Percentiles rank a stretch among this genome's conserved stretches.
These are phyloP conservation scores for Nipponia nippon DNA, from an alignment of 2,113 vertebrate genomes.

Conservation along the genomic window DNA sequence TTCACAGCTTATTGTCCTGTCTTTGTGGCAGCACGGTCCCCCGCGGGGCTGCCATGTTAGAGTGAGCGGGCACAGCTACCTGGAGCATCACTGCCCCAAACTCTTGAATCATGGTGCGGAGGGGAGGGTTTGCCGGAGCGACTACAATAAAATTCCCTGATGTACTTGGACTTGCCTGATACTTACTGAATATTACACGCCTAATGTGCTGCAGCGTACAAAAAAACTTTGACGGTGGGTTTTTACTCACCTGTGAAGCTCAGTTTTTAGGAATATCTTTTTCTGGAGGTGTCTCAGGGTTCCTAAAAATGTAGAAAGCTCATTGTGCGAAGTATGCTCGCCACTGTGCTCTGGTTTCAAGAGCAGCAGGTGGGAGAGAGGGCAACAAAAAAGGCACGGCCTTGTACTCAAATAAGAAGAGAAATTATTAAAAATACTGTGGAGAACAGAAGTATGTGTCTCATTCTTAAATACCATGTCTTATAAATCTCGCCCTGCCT, in stretches of 20 bases:
- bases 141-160: neutral
- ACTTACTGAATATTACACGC: neutral
- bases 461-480: neutral
- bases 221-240: neutral
- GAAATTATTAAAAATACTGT: neutral
- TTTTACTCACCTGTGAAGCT: neutral
- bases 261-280: neutral
- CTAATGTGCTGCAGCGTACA: neutral
- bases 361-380: neutral
- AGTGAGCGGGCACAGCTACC: neutral
- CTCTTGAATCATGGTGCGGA: fast-evolving
- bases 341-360: neutral
- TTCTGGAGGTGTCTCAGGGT: neutral
- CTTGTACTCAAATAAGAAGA: neutral
- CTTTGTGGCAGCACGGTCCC: neutral
- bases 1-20: neutral
- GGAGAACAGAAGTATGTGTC: neutral
- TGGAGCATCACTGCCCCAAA: neutral
- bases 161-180: neutral
- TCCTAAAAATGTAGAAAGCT: neutral
- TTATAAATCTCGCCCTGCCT: neutral
- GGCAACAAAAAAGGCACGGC: neutral
- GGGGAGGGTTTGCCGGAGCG: neutral
- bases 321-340: fast-evolving
- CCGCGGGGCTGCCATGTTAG: fast-evolving